Base-by-base conservation (phyloP, 2,797 vertebrate genomes). In the Myioborus melanocephalus region DNA sequence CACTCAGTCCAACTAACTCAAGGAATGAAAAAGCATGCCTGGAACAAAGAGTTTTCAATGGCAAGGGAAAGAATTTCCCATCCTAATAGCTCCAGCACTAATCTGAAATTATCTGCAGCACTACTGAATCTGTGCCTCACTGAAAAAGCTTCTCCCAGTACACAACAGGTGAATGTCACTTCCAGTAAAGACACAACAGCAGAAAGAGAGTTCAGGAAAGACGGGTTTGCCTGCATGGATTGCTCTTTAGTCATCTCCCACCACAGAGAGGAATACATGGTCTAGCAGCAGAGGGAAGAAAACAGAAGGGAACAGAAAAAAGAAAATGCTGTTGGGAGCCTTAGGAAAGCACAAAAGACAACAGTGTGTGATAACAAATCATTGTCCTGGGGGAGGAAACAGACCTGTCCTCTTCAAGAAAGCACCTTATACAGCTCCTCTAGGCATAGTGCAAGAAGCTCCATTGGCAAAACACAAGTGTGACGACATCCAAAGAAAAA, bases 1-100 rank as follows among this genome's bases (percentile, higher is more conserved):
- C 21, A 69, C 5, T 30, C 4, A 2, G 16, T 53, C 4, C 34
- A 77, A 12, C 1, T 1, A 24, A 21, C 9, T 7, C 1, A 0
- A 52, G 15, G 12, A 28, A 66, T 26, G 7, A 75, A 89, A 84
- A 12, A 75, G 5, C 28, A 52, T 26, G 14, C 20, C 49, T 50
- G 34, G 22, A 81, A 55, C 21, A 72, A 68, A 72, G 15, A 72
- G 12, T 35, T 55, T 70, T 49, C 43, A 73, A 78, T 19, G 7
- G 13, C 1, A 6, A 68, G 18, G 14, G 24, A 72, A 75, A 14
- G 20, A 69, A 24, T 50, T 93, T 65, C 18, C 47, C 39, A 57
- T n/a, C 11, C 9, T 23, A 73, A 34, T 2, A 72, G 20, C 27
- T 73, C 37, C 39, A 61, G 56, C 11, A 39, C 27, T 30, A 69